phyloP scores from a whole-genome alignment of 2,888 invertebrate species.

The Lasioglossum morio region DNA sequence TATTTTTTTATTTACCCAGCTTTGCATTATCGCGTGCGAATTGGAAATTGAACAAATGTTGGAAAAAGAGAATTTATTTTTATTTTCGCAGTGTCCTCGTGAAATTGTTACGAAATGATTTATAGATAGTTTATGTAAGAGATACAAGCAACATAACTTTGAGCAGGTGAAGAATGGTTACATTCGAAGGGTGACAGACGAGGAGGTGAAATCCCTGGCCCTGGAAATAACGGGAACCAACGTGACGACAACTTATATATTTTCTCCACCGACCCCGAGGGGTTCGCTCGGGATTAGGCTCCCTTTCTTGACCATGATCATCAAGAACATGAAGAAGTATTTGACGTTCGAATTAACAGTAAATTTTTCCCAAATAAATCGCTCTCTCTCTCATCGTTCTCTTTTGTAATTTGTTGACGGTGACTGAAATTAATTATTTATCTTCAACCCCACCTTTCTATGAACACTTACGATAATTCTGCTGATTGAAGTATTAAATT shows the following conservation, averaged over 20 bases:
- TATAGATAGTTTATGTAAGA: neutral
- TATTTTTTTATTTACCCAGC: neutral
- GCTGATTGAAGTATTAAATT: neutral
- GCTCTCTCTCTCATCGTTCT: neutral
- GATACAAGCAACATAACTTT: conserved; percentile 2
- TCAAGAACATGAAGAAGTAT: conserved; percentile 99
- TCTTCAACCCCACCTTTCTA: neutral
- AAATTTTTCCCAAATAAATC: conserved; percentile 72
- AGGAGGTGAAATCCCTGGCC: conserved; percentile 97
- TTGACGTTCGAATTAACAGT: conserved; percentile 99
- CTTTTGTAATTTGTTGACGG: no score
- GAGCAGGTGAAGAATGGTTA: conserved; percentile 94
- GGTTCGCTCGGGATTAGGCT: conserved; percentile 95
- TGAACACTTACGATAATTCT: neutral
- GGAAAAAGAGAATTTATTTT: neutral
- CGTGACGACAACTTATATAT: conserved; percentile 97
- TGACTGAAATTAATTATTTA: neutral
- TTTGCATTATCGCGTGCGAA: neutral
- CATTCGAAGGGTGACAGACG: conserved; percentile 96
- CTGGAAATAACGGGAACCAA: conserved; percentile 98
- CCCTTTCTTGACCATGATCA: conserved; percentile 97
- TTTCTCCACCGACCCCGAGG: conserved; percentile 96
- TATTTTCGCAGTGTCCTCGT: no score
- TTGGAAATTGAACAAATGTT: neutral
- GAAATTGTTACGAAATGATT: neutral